These are phyloP conservation scores for Aphaenogaster floridana DNA, from an alignment of 1,140 invertebrate genomes.

Conservation along the genomic window DNA sequence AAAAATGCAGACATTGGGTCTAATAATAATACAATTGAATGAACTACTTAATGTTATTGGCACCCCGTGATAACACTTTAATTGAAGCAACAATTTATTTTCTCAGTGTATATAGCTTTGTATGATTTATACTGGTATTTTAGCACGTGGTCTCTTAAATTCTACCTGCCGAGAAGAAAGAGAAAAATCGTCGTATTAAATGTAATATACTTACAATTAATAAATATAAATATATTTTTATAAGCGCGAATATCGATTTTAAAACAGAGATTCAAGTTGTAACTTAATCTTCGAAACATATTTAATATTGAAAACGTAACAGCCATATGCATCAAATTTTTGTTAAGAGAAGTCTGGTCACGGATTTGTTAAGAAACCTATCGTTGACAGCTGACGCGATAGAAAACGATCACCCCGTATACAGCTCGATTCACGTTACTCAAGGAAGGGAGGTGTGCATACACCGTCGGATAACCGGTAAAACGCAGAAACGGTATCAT, in stretches of 20 bases:
- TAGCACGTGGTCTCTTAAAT: background rate
- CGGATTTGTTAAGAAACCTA: slow-evolving; percentile 5
- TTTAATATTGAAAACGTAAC: background rate
- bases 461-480: slow-evolving; percentile 59
- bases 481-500: slow-evolving; percentile 67
- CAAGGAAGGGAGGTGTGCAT: slow-evolving; percentile 28
- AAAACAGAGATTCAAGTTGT: background rate
- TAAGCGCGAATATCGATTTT: background rate
- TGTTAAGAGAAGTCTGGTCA: background rate
- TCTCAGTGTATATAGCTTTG: background rate
- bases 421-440: slow-evolving; percentile 54
- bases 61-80: no score
- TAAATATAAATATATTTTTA: background rate
- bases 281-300: background rate
- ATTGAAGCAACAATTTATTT: no score
- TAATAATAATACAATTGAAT: no score
- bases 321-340: background rate
- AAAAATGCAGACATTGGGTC: no score
- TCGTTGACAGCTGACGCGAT: slow-evolving; percentile 45
- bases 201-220: no score
- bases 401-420: slow-evolving; percentile 50
- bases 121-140: background rate
- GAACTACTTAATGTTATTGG: no score
- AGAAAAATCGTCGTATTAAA: background rate
- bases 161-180: background rate